Evolutionary conservation across 92 coral and sea anemone species (phyloP).

Genomic region (Heliopora coerulea): DNA sequence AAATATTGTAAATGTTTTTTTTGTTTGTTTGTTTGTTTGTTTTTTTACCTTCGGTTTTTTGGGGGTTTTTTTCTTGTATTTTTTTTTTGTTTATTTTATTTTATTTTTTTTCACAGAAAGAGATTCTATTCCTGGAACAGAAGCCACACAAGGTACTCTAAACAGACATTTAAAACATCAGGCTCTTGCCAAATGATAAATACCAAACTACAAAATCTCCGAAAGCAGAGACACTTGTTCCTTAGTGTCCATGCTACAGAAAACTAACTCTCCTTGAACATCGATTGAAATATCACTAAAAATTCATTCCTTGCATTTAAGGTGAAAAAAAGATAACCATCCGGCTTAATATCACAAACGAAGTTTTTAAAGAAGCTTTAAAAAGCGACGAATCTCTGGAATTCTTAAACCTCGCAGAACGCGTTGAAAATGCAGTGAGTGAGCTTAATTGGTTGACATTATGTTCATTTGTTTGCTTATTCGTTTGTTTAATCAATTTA

Average conservation of each 20-base stretch:
- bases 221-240: not conserved
- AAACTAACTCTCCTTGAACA: no score
- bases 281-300: no score
- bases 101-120: conserved; percentile 44
- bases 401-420: conserved; percentile 87
- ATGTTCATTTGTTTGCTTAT: not conserved
- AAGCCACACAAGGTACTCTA: conserved; percentile 16
- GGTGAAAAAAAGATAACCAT: conserved; percentile 65
- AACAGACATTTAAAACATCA: not conserved
- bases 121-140: conserved; percentile 64
- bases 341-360: conserved; percentile 71
- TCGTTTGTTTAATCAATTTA: conserved; percentile 1
- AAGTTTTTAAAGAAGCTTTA: conserved; percentile 59
- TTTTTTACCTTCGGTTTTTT: no score
- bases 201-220: not conserved
- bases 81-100: no score
- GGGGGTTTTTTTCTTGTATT: no score
- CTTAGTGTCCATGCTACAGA: no score
- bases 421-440: conserved; percentile 89
- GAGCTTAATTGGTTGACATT: not conserved
- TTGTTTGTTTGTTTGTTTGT: no score
- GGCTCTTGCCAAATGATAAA: not conserved
- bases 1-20: no score
- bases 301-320: not conserved
- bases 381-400: conserved; percentile 87